Base-by-base conservation (phyloP, 2,888 invertebrate genomes). In the Drosophila diplacantha region DNA sequence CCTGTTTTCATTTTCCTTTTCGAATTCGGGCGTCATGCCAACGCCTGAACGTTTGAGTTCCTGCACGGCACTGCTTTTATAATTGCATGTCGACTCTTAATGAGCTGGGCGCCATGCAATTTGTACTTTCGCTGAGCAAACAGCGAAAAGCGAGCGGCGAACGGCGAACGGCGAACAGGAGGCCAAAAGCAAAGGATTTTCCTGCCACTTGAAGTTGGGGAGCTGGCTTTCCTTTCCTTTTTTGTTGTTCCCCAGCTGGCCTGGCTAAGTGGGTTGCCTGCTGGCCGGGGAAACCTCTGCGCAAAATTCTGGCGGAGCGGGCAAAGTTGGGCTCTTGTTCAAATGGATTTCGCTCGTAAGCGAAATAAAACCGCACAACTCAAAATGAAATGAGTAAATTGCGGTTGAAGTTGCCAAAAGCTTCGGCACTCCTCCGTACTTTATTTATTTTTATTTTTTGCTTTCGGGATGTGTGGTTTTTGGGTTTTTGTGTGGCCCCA, bases 361-460 rank as follows among this genome's bases (percentile, higher is more conserved):
- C 81, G 73, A 75, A 83, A 72, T 75, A 81, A 81, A 81, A 59
- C 66, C 59, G 47, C 59, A 59, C 46, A 68, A 66, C 69, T 59
- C 79, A 69, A 79, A 80, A 81, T 72, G 82, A 80, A 82, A 81
- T 81, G 81, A 82, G 84, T 81, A 81, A 81, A 81, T 84, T 81
- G 81, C 80, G 82, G 84, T 81, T 82, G 73, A 74, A 74, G 65
- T 47, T 56, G 61, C 55, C 37, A 43, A 57, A 46, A 60, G 54
- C 46, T 64, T 64, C 20, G 35, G 44, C 55, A 55, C 37, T 61
- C 31, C 39, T 47, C 18, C 20, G n/a, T n/a, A 24, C 49, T 37
- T 41, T 22, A 16, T 26, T 52, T 22, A 22, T 35, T 39, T 26
- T 52, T 22, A 22, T 35, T 39, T 49, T 16, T 5, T 29, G 9